A percentile compares a stretch with the other conserved stretches of the same genome.
Conservation (phyloP, 1,140 invertebrate species). For the Lethrus apterus region DNA sequence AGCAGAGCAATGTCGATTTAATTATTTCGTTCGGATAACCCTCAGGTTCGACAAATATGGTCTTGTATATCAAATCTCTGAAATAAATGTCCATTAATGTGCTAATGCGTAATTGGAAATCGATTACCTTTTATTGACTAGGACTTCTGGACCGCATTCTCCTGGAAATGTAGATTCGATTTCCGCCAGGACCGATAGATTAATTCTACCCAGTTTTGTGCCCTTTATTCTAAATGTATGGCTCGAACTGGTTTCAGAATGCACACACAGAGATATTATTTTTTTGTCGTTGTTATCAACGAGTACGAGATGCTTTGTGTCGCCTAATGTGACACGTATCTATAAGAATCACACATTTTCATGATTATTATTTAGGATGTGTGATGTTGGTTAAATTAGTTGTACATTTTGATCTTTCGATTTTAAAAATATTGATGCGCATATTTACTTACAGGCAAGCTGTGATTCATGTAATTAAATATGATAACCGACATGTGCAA, state of each 20-base stretch:
- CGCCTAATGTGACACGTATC: conserved; percentile 48
- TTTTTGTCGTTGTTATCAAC: conserved; percentile 18
- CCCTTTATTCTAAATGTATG: conserved; percentile 48
- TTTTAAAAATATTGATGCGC: conserved; percentile 15
- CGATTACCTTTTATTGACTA: conserved; percentile 42
- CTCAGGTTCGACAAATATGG: conserved; percentile 49
- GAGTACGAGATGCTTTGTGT: conserved; percentile 42
- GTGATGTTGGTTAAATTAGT: background rate
- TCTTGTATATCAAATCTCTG: conserved; percentile 49
- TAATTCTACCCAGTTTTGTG: conserved; percentile 47
- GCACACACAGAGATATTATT: conserved; percentile 40
- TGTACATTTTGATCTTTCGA: too few relatives aligned
- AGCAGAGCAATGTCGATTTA: conserved; percentile 48
- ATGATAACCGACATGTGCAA: conserved; percentile 60
- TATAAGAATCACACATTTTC: conserved; percentile 28
- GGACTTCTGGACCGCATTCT: conserved; percentile 44
- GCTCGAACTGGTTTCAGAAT: conserved; percentile 41
- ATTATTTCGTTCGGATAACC: conserved; percentile 48
- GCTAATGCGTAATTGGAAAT: background rate
- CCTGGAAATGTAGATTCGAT: conserved; percentile 42
- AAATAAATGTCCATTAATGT: conserved; percentile 19
- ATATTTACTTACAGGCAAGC: conserved; percentile 49
- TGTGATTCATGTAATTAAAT: conserved; percentile 63
- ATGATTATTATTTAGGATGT: background rate
- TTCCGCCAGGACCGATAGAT: conserved; percentile 53